Base-by-base conservation (phyloP, 2,113 vertebrate species). In the Taurulus bubalis region DNA sequence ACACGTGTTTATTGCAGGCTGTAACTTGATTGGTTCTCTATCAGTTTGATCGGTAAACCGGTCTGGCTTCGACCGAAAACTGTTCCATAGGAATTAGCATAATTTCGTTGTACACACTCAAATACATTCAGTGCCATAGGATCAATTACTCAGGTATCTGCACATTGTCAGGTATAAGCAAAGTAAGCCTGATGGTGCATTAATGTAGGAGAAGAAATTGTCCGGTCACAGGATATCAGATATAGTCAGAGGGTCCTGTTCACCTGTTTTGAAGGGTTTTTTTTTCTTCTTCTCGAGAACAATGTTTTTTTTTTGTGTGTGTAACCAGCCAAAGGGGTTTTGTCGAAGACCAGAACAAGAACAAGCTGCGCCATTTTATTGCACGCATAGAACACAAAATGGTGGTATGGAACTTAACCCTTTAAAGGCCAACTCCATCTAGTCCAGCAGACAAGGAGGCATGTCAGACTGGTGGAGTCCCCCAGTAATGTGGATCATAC, bases 401-500 rank as follows among this genome's bases (percentile, higher is more conserved):
- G 90, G 91, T 79, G 60, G 88, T 67, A 45, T 75, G 71, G 34
- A 36, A 71, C 63, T 93, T 94, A 94, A 93, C 90, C 90, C 91
- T 79, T 86, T 77, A 55, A 66, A 40, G 45, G 47, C 85, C 71
- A 63, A 62, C 32, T 34, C 42, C 66, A 38, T 34, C 45, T 4
- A 76, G 71, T 73, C 71, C 45, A 55, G 71, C 66, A 86, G 47
- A 49, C 67, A 53, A 77, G 66, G 16, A 62, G 34, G n/a, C 71
- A 60, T 2, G 42, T 20, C 26, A n/a, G 69, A 34, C 9, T 51
- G 24, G 28, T 53, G 28, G 24, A 0, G 10, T 30, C 16, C 72
- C 49, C 45, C 53, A 18, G 66, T 11, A 32, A 22, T 78, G 24
- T 3, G 40, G 26, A 65, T 22, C 30, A 11, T 7, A 49, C 14